Evolutionary conservation across 30 jellyfish, hydroid and myxozoan genomes (phyloP).

Genomic region (Chironex yamaguchii): DNA sequence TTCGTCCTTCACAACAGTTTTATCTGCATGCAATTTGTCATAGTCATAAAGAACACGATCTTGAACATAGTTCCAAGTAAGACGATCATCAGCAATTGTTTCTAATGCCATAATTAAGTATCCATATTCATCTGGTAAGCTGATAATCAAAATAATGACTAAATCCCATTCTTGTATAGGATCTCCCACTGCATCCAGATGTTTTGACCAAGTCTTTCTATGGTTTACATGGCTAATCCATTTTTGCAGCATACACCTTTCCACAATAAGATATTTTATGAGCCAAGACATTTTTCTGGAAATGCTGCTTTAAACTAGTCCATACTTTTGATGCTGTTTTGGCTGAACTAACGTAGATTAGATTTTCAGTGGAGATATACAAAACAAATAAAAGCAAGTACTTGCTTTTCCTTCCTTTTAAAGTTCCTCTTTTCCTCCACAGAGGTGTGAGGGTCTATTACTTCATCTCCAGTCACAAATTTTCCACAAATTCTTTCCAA

Average conservation of each 20-base stretch:
- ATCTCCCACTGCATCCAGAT: slow-evolving; percentile 49
- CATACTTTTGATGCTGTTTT: slow-evolving; percentile 37
- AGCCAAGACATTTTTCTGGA: slow-evolving; percentile 13
- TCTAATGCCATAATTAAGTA: too few species aligned
- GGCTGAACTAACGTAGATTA: slow-evolving; percentile 25
- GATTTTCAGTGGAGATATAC: background rate
- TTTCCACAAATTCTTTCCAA: slow-evolving; percentile 2
- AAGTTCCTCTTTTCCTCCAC: background rate
- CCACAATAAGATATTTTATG: slow-evolving; percentile 38
- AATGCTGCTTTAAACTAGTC: slow-evolving; percentile 30
- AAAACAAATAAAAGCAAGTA: slow-evolving; percentile 37
- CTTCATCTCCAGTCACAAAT: background rate
- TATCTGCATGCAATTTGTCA: too few species aligned
- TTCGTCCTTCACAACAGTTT: too few species aligned
- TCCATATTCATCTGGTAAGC: too few species aligned
- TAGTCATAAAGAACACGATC: too few species aligned
- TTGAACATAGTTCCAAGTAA: too few species aligned
- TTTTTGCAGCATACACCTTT: slow-evolving; percentile 34
- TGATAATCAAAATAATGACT: slow-evolving; percentile 30
- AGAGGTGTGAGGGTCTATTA: background rate
- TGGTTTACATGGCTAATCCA: slow-evolving; percentile 40
- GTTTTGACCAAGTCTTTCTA: slow-evolving; percentile 21
- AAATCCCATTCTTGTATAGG: slow-evolving; percentile 16
- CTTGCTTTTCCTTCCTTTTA: slow-evolving; percentile 11
- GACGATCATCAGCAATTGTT: too few species aligned